Base-by-base conservation (phyloP, 2,113 vertebrate genomes). In the Sterrhoptilus dennistouni region DNA sequence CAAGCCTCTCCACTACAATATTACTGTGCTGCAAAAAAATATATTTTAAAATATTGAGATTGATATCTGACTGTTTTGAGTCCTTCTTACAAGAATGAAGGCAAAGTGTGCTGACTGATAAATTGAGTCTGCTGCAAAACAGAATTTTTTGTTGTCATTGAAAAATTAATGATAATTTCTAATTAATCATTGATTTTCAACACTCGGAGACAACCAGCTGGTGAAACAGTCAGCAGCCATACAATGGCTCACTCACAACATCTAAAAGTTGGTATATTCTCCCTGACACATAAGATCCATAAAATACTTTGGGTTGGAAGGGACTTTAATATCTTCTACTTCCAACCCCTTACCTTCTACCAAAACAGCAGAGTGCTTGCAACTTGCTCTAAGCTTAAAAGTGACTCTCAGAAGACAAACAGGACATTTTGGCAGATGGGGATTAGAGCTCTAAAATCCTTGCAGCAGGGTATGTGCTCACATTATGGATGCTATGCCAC, bases 21-120 rank as follows among this genome's bases (percentile, higher is more conserved):
- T 10, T 29, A 5, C 9, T n/a, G 12, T 52, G 28, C 5, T 1
- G 1, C 1, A 47, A 59, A 88, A 11, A 23, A 33, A 7, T n/a
- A 9, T 38, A 38, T 38, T 38, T 38, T 22, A 4, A 14, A 69
- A 29, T 0, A 3, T 4, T 75, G 15, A 88, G 22, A 82, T 36
- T 59, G 47, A 25, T 63, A 66, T 28, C 27, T 28, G 18, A 21
- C 11, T 71, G 2, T 2, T 44, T 42, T 38, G 28, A 83, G 15
- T 8, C 8, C 14, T 85, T 71, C 28, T 28, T 61, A 61, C 4
- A 3, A 80, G n/a, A 36, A 72, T 8, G 8, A 4, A 60, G 53
- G 9, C 13, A 53, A 87, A 72, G 3, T 8, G 1, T 42, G 33
- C 15, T 11, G 21, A 36, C 22, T 56, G 28, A 69, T 23, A 79